Base-by-base conservation (phyloP, 1,140 invertebrate genomes). In the Asobara japonica region DNA sequence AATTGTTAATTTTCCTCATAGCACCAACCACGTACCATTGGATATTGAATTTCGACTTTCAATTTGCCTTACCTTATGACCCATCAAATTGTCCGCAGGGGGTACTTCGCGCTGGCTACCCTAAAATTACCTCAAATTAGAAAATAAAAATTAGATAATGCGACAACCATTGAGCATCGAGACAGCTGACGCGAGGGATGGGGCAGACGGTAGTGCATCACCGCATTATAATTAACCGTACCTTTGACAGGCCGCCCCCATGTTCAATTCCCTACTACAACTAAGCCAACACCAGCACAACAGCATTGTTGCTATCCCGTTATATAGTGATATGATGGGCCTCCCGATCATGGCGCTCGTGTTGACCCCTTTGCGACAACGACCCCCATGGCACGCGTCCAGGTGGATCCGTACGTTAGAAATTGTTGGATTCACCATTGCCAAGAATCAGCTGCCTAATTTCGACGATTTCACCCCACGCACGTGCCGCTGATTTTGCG, bases 321-420 rank as follows among this genome's bases (percentile, higher is more conserved):
- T 51, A 51, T 20, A 51, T 8, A 2, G 45, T 13, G 18, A 51
- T 51, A 51, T 3, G n/a, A 20, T 18, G 45, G 45, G 45, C 51
- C 16, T 13, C 25, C 4, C 13, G 20, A 56, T 56, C 20, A 18
- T 56, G 11, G 1, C 8, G 25, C 13, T 56, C 18, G 22, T 56
- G 66, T 72, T 73, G 70, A 75, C 73, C 69, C 76, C 76, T 72
- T 69, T 72, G 74, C 74, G 74, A 41, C 22, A 74, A 27, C 51
- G 78, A 79, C 78, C 78, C 75, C 78, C 76, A 78, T 77, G 76
- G 76, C 78, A 79, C 78, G 75, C 76, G 78, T 79, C 78, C 78
- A 78, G 78, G 78, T 79, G 78, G 76, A 79, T 79, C 78, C 73
- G 76, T 79, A 74, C 78, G 78, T 79, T 79, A 66, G 22, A 38